Conservation (phyloP, 1,140 invertebrate species). For the Eueides isabella region DNA sequence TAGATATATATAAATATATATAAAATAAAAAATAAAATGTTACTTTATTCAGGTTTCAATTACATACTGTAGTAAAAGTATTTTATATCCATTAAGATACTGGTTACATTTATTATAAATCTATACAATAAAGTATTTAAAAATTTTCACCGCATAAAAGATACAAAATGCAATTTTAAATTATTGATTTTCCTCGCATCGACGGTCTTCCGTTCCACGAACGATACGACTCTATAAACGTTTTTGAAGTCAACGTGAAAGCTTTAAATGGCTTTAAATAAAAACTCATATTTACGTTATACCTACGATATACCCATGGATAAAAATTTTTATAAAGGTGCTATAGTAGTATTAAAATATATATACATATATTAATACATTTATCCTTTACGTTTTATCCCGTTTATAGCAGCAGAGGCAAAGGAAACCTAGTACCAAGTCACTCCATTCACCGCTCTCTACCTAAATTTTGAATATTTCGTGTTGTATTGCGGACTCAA, state of each 20-base stretch:
- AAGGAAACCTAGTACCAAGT: too few species aligned
- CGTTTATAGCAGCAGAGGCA: too few species aligned
- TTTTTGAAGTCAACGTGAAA: conserved; percentile 2
- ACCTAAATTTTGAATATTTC: too few species aligned
- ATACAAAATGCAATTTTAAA: conserved; percentile 2
- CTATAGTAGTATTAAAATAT: too few species aligned
- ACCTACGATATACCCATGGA: not conserved
- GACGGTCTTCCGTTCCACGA: conserved; percentile 16
- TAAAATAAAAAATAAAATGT: too few species aligned
- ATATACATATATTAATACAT: too few species aligned
- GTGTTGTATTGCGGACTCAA: too few species aligned
- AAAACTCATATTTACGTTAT: not conserved
- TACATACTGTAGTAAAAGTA: too few species aligned
- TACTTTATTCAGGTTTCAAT: too few species aligned
- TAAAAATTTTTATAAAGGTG: not conserved
- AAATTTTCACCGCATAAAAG: not conserved
- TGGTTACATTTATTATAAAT: not conserved
- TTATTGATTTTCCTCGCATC: conserved; percentile 3
- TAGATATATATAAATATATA: too few species aligned
- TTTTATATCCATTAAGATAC: not conserved
- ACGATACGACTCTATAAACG: conserved; percentile 22
- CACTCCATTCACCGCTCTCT: too few species aligned
- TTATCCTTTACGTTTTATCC: too few species aligned
- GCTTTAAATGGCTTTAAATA: conserved; percentile 10
- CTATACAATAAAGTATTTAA: not conserved